Percentiles rank a stretch among this genome's conserved stretches.
Conservation (phyloP, 2,113 vertebrate species). For the Holacanthus passer region DNA sequence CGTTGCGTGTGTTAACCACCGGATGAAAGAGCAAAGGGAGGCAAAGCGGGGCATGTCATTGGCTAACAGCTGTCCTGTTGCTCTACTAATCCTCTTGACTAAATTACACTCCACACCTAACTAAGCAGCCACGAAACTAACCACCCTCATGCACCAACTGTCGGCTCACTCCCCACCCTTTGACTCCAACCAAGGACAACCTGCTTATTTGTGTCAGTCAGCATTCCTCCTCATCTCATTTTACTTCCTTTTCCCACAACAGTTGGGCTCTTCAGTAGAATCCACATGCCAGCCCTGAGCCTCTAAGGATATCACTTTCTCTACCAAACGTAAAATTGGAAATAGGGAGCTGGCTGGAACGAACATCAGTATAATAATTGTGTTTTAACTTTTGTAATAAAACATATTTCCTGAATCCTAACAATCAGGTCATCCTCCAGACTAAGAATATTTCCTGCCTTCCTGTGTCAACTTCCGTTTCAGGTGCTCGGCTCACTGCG, state of each 20-base stretch:
- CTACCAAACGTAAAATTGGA: conserved; percentile 24
- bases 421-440: conserved; percentile 50
- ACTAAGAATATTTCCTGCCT: conserved; percentile 60
- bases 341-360: background rate
- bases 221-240: conserved; percentile 75
- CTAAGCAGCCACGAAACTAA: conserved; percentile 76
- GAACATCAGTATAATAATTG: background rate
- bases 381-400: conserved; percentile 32
- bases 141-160: conserved; percentile 80
- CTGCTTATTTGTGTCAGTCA: conserved; percentile 84
- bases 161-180: conserved; percentile 65
- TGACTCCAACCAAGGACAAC: conserved; percentile 66
- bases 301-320: conserved; percentile 60
- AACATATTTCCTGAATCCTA: conserved; percentile 42
- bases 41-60: conserved; percentile 78
- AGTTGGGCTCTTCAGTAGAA: conserved; percentile 63
- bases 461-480: conserved; percentile 64
- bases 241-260: conserved; percentile 76
- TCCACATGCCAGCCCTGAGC: conserved; percentile 43
- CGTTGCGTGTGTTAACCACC: conserved; percentile 80
- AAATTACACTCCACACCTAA: conserved; percentile 85
- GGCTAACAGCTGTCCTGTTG: conserved; percentile 83
- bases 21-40: conserved; percentile 82
- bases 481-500: conserved; percentile 65
- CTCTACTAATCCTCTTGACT: conserved; percentile 83